Base-by-base conservation (phyloP, 1,140 invertebrate genomes). In the Drosophila ercepeae region DNA sequence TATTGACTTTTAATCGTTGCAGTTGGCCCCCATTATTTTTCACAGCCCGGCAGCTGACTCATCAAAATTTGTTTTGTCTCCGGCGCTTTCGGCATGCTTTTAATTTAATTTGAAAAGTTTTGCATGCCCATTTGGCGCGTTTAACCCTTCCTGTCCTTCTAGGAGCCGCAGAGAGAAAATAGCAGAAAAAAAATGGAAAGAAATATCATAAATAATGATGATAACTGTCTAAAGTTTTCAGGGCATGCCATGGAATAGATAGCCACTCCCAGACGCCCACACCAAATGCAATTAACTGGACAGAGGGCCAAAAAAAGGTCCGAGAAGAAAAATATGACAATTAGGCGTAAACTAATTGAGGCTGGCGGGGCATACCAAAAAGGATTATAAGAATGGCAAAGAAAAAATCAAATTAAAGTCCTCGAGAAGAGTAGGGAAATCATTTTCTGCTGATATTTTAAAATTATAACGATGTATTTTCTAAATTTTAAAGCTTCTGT, bases 51-150 rank as follows among this genome's bases (percentile, higher is more conserved):
- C 57, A 84, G 81, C 81, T 86, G 81, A 86, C 81, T 86, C 81
- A 86, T 86, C 81, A 86, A 81, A 86, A 58, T 72, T 88, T 88
- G 73, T 78, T 86, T 88, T 82, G 69, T 86, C 76, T 75, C 60
- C 58, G 57, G 57, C 57, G 27, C 83, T 82, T 71, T 71, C 34
- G 69, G 53, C 68, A 71, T 75, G 82, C 82, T 88, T 88, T 88
- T 88, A 88, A 88, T 88, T 88, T 88, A 88, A 88, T 88, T 88
- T 88, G 82, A 88, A 88, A 88, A 88, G 82, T 88, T 88, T 86
- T 88, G 81, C 74, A 59, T 75, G 82, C 57, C 82, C 82, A 88
- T 88, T 88, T 82, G 83, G 73, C 82, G 64, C 76, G 73, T 86
- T 86, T 88, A 84, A 82, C 82, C 82, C 77, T 69, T 88, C 16